Base-by-base conservation (phyloP, 2,797 vertebrate species). In the Trachurus trachurus region DNA sequence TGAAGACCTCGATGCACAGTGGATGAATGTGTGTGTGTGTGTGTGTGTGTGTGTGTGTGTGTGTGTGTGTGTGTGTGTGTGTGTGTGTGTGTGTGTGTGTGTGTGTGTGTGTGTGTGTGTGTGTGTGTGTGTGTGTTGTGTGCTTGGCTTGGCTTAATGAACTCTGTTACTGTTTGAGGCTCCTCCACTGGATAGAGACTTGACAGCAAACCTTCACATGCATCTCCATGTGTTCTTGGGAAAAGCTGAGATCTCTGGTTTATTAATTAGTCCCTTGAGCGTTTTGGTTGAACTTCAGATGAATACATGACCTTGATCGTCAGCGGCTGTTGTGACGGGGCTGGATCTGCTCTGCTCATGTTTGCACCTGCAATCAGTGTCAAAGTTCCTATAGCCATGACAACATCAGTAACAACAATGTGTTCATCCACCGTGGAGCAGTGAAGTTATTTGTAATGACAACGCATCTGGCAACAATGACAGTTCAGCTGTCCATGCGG, bases 291-390 rank as follows among this genome's bases (percentile, higher is more conserved):
- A 72, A 70, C 9, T 4, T 17, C 19, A 17, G 5, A 50, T 52
- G 9, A 50, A 21, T 13, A 37, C 10, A 56, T 39, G n/a, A 56
- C 60, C 12, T 54, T 0, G 7, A 21, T 16, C 26, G 21, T 21
- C 47, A 42, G 21, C 26, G 9, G 58, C 44, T 62, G 47, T 59
- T 22, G 13, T 9, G 66, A 45, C 39, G 29, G n/a, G 31, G 50
- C n/a, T 21, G 16, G 44, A 21, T 40, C 58, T 69, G 52, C 5
- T 42, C 44, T 53, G 49, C 17, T 21, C 26, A 34, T 6, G 13
- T 40, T 50, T 50, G 56, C 9, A 5, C 58, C 57, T 69, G 40
- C 17, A 59, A 12, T 21, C 60, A 62, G 21, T 44, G 40, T 62
- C 26, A 10, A 52, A n/a, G 19, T 11, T 26, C 11, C n/a, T 26